Base-by-base conservation (phyloP, 2,113 vertebrate genomes). In the Climacteris rufus region DNA sequence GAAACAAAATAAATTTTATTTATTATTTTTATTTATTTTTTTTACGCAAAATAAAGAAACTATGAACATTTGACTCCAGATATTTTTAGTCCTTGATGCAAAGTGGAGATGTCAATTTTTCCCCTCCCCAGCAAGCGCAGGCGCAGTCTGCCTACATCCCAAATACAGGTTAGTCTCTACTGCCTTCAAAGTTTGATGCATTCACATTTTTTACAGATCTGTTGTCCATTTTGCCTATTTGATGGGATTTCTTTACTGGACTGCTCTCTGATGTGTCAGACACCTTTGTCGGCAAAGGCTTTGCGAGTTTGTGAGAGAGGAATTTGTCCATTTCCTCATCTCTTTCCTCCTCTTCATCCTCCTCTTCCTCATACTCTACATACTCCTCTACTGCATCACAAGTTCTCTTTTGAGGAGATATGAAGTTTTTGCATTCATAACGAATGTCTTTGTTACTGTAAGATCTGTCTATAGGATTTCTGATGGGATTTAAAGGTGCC, bases 151-250 rank as follows among this genome's bases (percentile, higher is more conserved):
- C 96, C 94, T 63, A 90, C 90, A 18, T 81, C 96, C 95, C 95
- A 93, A 76, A 91, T 82, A 96, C 90, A 94, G 97, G 66, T 98
- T 98, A 98, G 97, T 99, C 98, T 98, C 97, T 98, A 93, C 98
- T 90, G 83, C 98, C 98, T 89, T 98, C 96, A 86, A 97, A 86
- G 94, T 95, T 96, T 83, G 97, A 98, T 86, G 98, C 97, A 68
- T 98, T 98, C 97, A 97, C 96, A 97, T 98, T 98, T 98, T 99
- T 98, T 91, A 98, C 97, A 49, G 98, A 98, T 23, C 98, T 98
- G 98, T 99, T 99, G 98, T 99, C 99, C 97, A 99, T 98, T 95
- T 98, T 98, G 97, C 98, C 95, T 63, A 98, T 98, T 98, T 98
- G 98, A 94, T 97, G 98, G 52, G 98, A 98, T 76, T 98, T 98